These are phyloP conservation scores for Augochlora pura DNA, from an alignment of 1,140 invertebrate genomes.

Conservation along the genomic window DNA sequence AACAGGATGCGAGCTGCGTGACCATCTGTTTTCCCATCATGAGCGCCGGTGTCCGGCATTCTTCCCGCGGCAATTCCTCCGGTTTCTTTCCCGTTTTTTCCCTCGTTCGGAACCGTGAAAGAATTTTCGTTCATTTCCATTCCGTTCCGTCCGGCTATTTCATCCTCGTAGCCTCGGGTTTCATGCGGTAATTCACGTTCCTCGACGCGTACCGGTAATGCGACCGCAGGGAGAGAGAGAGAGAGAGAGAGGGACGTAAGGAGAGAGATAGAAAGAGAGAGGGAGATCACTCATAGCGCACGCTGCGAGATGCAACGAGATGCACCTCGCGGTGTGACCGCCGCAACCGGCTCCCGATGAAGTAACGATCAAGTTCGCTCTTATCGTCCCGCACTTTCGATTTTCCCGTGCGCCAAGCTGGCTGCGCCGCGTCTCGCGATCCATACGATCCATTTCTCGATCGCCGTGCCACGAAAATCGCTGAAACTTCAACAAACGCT, in stretches of 20 bases:
- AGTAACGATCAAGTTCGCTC: constrained; percentile 41
- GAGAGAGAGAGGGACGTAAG: background rate
- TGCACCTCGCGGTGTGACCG: constrained; percentile 29
- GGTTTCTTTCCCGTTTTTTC: too few species aligned
- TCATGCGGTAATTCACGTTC: constrained; percentile 46
- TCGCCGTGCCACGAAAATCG: too few species aligned
- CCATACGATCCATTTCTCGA: background rate
- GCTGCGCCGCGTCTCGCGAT: background rate
- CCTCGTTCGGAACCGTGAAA: background rate
- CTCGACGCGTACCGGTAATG: constrained; percentile 23
- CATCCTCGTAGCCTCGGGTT: constrained; percentile 28
- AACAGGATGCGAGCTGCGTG: too few species aligned
- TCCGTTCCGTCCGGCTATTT: constrained; percentile 15
- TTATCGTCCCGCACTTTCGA: constrained; percentile 41
- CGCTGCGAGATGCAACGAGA: background rate
- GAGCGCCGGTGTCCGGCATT: too few species aligned
- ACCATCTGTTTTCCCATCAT: too few species aligned
- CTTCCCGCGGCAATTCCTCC: too few species aligned
- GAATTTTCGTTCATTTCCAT: background rate
- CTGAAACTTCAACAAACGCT: too few species aligned
- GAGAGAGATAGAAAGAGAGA: too few species aligned
- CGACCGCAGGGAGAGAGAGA: constrained; percentile 27
- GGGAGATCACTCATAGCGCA: background rate
- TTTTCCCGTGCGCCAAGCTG: background rate
- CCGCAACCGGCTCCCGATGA: constrained; percentile 22